Evolutionary conservation across 35 echinoderm and acorn worm genomes (phyloP), one percentile per base, ranked within the genome.

Genomic region (Strongylocentrotus purpuratus): DNA sequence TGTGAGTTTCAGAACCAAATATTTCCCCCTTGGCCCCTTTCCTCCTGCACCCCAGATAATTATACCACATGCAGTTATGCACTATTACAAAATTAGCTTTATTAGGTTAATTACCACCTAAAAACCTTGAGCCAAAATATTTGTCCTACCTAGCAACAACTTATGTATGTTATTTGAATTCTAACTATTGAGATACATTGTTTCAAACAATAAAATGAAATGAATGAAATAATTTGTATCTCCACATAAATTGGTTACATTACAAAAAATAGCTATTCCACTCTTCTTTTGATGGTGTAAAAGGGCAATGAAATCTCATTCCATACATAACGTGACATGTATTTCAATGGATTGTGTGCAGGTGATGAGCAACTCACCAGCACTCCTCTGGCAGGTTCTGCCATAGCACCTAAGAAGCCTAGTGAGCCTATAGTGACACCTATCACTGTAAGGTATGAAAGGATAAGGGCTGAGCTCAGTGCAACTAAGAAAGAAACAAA

Each of bases 401-500:
- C 91, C 28, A 58, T 15, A 14, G 48, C 91, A 31, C 91, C 91
- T 28, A 14, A 50, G 10, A 41, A 41, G 35, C 35, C 35, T 41
- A 41, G 35, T 41, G 14, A 48, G 31, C 91, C 48, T 22, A 31
- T 5, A 48, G 48, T 55, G 4, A 93, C 91, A 33, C 91, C 91
- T 32, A 93, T 93, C 31, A 22, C 91, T 47, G 48, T 93, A 31
- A 47, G 91, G 45, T 93, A 93, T 58, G 91, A 93, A 48, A 33
- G 91, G 20, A 93, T 93, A 48, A 20, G 48, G 4, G 31, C 14
- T 58, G 91, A 93, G 5, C 48, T 93, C 15, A 93, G 91, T 58
- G 91, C 91, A 48, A 93, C 91, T 52, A 93, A 93, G 31, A 93
- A 93, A 32, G 33, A 93, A 32, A 47, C 58, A 13, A 33, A 93